Evolutionary conservation across 30 jellyfish, hydroid and myxozoan genomes (phyloP).

Genomic region (Thelohanellus kitauei): DNA sequence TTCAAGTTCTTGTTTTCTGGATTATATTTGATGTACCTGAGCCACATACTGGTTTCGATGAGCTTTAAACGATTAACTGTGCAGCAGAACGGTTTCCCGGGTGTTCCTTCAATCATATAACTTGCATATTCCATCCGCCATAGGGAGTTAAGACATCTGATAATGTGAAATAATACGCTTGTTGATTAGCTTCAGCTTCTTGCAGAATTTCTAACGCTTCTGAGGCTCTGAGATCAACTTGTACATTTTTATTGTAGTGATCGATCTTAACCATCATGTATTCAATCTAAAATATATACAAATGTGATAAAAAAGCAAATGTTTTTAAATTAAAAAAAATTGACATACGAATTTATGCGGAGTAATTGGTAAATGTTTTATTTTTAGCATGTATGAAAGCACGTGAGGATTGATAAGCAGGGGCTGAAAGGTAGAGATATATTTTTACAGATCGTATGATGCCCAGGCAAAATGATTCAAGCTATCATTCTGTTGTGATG

Average conservation of each 20-base stretch:
- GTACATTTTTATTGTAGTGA: constrained; percentile 34
- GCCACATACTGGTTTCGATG: constrained; percentile 66
- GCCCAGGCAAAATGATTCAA: no score
- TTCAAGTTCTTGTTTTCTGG: background rate
- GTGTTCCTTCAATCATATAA: constrained; percentile 91
- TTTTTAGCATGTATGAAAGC: no score
- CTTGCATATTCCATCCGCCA: constrained; percentile 84
- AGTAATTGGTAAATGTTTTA: no score
- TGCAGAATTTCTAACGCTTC: constrained; percentile 23
- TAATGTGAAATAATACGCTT: constrained; percentile 14
- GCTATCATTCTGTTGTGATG: no score
- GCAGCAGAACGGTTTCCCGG: constrained; percentile 90
- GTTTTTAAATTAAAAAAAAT: no score
- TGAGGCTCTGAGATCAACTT: constrained; percentile 21
- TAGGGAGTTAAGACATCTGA: constrained; percentile 22
- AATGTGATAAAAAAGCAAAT: no score
- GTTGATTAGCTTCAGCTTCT: constrained; percentile 31
- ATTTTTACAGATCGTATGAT: no score
- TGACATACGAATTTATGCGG: no score
- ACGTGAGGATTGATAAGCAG: no score
- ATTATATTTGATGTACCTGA: constrained; percentile 20
- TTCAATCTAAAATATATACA: constrained; percentile 21
- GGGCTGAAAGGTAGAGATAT: no score
- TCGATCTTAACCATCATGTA: constrained; percentile 34
- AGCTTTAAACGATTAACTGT: constrained; percentile 42